Percentiles rank a stretch among this genome's conserved stretches.
These are phyloP conservation scores for Trididemnum clinides DNA, from an alignment of 23 tunicate species.

Conservation along the genomic window DNA sequence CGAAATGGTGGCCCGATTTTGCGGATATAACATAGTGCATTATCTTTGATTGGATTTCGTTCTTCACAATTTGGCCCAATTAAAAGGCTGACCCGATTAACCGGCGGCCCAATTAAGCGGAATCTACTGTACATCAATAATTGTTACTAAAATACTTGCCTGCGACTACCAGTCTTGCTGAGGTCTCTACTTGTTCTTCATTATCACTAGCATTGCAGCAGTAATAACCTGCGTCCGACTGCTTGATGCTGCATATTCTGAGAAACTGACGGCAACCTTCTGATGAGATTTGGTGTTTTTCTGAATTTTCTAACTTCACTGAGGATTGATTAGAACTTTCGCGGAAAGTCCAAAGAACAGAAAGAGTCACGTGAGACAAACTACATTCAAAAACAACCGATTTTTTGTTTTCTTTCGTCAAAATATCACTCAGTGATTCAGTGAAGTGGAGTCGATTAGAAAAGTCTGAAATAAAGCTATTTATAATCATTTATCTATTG, in stretches of 20 bases:
- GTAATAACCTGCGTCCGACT: conserved; percentile 75
- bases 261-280: conserved; percentile 58
- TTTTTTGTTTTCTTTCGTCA: conserved; percentile 75
- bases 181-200: conserved; percentile 23
- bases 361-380: conserved; percentile 11
- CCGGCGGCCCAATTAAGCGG: too few relatives aligned
- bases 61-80: too few relatives aligned
- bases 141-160: conserved; percentile 48
- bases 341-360: conserved; percentile 55
- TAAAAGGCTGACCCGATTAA: too few relatives aligned
- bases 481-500: too few relatives aligned
- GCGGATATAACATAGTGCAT: too few relatives aligned
- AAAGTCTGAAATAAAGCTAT: conserved; percentile 32
- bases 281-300: conserved; percentile 61
- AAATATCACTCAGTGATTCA: conserved; percentile 49
- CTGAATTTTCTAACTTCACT: conserved; percentile 33
- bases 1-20: too few relatives aligned
- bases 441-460: conserved; percentile 43
- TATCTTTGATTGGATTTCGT: too few relatives aligned
- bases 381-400: conserved; percentile 82
- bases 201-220: conserved; percentile 48
- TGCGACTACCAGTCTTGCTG: conserved; percentile 59
- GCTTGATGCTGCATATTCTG: conserved; percentile 48
- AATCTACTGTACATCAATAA: too few relatives aligned
- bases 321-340: conserved; percentile 27